These are phyloP conservation scores for Pelodytes ibericus DNA, from an alignment of 2,797 vertebrate species.

Conservation along the genomic window DNA sequence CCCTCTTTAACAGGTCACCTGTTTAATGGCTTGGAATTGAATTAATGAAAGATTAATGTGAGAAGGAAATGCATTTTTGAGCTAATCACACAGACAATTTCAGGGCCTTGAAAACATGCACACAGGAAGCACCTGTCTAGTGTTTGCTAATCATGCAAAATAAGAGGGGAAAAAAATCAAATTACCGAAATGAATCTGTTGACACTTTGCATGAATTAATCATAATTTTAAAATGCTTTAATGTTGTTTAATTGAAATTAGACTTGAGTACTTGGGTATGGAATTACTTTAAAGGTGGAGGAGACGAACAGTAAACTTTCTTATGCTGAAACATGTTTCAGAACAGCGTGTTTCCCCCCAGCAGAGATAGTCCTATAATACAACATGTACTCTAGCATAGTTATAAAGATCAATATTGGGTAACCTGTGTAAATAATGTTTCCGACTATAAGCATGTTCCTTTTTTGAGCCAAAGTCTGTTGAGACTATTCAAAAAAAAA, in stretches of 20 bases:
- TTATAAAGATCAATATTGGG: too few relatives aligned
- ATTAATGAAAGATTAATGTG: slow-evolving; percentile 35
- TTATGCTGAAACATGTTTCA: too few relatives aligned
- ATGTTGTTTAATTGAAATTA: slow-evolving; percentile 45
- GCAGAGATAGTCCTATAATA: too few relatives aligned
- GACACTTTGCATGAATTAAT: slow-evolving; percentile 55
- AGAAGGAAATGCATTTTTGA: slow-evolving; percentile 35
- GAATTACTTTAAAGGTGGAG: slow-evolving; percentile 6
- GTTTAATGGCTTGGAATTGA: slow-evolving; percentile 6
- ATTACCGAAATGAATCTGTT: slow-evolving; percentile 52
- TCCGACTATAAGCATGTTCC: too few relatives aligned
- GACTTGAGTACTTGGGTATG: slow-evolving; percentile 4
- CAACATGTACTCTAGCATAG: too few relatives aligned
- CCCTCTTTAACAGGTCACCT: neutral
- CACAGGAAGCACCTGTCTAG: slow-evolving; percentile 44
- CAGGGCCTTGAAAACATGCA: slow-evolving; percentile 12
- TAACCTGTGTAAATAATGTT: too few relatives aligned
- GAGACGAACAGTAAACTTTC: too few relatives aligned
- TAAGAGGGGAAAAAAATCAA: slow-evolving; percentile 40
- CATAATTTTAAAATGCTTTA: slow-evolving; percentile 47
- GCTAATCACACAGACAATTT: slow-evolving; percentile 21
- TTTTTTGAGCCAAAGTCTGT: too few relatives aligned
- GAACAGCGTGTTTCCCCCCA: too few relatives aligned
- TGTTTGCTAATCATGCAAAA: slow-evolving; percentile 53
- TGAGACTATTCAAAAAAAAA: too few relatives aligned